phyloP scores from a whole-genome alignment of 2,797 vertebrate species.

The Pseudochaenichthys georgianus region DNA sequence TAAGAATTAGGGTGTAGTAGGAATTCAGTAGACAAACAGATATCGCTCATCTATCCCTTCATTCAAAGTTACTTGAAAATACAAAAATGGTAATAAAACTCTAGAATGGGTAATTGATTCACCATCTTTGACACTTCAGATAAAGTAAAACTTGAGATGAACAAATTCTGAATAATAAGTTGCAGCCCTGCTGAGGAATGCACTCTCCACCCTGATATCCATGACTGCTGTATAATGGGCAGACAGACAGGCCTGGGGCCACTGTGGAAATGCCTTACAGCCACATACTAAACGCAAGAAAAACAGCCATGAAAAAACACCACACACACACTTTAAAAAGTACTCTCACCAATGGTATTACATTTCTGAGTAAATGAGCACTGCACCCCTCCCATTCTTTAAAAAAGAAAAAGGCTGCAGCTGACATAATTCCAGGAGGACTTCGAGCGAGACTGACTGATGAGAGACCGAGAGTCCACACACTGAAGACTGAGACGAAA shows the following conservation, averaged over 20 bases:
- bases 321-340: slow-evolving; percentile 42
- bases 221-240: not conserved
- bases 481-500: slow-evolving; percentile 43
- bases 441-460: slow-evolving; percentile 60
- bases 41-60: not conserved
- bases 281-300: slow-evolving; percentile 67
- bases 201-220: slow-evolving; percentile 49
- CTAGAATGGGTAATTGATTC: not conserved
- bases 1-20: not conserved
- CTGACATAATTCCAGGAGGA: slow-evolving; percentile 67
- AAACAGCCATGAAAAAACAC: slow-evolving; percentile 62
- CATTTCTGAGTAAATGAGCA: slow-evolving; percentile 69
- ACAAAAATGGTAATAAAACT: not conserved
- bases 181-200: slow-evolving; percentile 50
- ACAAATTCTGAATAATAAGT: not conserved
- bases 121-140: not conserved
- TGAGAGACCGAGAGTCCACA: slow-evolving; percentile 49
- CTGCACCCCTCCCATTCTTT: slow-evolving; percentile 60
- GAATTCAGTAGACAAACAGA: not conserved
- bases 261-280: slow-evolving; percentile 60
- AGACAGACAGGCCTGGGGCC: slow-evolving; percentile 47
- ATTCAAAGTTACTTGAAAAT: not conserved
- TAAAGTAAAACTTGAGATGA: slow-evolving; percentile 2
- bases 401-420: slow-evolving; percentile 38
- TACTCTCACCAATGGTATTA: slow-evolving; percentile 57